These are phyloP conservation scores for Microtus richardsoni DNA, from an alignment of 2,113 vertebrate species.

Conservation along the genomic window DNA sequence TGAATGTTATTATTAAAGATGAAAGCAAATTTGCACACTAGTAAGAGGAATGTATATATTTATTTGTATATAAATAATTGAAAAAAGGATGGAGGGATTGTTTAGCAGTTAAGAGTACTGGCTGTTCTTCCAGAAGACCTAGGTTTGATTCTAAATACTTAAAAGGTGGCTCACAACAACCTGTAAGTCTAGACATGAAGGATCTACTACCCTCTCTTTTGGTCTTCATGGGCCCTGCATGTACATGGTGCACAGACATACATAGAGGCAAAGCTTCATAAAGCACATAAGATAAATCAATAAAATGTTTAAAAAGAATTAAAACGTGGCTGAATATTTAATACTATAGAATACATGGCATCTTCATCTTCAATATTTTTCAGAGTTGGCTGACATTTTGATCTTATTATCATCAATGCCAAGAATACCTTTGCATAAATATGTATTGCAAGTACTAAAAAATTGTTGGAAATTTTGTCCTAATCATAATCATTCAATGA, in stretches of 20 bases:
- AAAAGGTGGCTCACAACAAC: neutral
- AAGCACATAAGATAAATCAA: neutral
- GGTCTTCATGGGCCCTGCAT: neutral
- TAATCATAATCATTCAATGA: neutral
- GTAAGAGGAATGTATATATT: neutral
- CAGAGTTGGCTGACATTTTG: neutral
- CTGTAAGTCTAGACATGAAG: neutral
- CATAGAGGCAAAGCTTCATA: neutral
- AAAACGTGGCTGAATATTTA: neutral
- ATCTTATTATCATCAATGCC: neutral
- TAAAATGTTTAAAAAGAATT: neutral
- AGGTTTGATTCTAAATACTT: neutral
- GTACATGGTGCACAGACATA: neutral
- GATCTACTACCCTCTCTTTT: neutral
- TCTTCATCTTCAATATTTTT: neutral
- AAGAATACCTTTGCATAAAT: neutral
- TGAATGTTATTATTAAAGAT: neutral
- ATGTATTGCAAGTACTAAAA: neutral
- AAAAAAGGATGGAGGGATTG: neutral
- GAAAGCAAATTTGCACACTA: neutral
- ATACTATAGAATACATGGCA: neutral
- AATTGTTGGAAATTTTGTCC: neutral
- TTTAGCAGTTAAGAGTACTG: neutral
- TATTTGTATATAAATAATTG: neutral
- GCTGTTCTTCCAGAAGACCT: neutral